Evolutionary conservation across 2,113 vertebrate species (phyloP).

Genomic region (Cynopterus brachyotis): DNA sequence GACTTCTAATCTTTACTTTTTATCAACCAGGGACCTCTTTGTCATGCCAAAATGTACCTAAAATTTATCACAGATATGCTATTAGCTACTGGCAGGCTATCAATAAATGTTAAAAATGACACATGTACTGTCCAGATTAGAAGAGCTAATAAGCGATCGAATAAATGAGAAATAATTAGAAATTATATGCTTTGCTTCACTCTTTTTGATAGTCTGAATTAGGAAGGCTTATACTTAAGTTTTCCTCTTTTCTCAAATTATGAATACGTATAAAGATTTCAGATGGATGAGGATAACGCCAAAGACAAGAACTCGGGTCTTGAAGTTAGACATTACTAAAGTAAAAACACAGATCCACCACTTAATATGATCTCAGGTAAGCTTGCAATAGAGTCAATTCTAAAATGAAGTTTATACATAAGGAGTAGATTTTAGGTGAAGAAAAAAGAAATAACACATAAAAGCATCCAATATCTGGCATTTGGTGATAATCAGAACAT

Average conservation of each 20-base stretch:
- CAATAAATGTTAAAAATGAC: background rate
- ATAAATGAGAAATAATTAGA: background rate
- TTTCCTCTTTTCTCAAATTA: background rate
- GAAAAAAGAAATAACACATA: background rate
- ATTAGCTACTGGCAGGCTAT: background rate
- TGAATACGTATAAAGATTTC: background rate
- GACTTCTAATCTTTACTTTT: background rate
- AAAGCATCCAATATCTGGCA: background rate
- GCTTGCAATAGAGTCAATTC: background rate
- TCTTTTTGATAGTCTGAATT: background rate
- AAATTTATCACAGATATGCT: background rate
- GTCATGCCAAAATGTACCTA: background rate
- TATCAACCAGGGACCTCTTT: background rate
- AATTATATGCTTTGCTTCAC: background rate
- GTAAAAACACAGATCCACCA: background rate
- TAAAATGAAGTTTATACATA: background rate
- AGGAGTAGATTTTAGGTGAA: background rate
- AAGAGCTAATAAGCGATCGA: background rate
- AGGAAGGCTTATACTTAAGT: background rate
- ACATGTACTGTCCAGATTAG: background rate
- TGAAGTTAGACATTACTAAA: background rate
- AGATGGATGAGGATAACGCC: background rate
- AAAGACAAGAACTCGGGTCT: background rate
- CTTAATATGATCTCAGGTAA: background rate
- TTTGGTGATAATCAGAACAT: background rate